Base-by-base conservation (phyloP, 2,888 invertebrate species). In the Chaitophorus viminalis region DNA sequence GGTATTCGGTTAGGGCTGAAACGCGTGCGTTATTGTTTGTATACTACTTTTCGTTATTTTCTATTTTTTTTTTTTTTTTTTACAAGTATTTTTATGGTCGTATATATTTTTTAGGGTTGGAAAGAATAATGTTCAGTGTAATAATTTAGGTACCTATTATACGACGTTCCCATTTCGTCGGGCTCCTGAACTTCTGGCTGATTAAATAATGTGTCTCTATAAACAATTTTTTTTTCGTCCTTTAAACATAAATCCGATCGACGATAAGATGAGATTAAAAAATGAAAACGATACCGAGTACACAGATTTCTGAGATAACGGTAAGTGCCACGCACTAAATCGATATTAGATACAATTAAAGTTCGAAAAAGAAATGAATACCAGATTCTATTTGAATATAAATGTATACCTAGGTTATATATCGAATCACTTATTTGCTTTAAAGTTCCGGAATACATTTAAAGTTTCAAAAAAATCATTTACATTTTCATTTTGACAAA, bases 1-100 rank as follows among this genome's bases (percentile, higher is more conserved):
- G 0, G 0, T 14, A 11, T 46, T 46, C 39, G 31, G 54, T 1
- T 5, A 4, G 46, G 31, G 36, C 36, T 39, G 25, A 21, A 39
- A 39, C 25, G 33, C 52, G 52, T 18, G 36, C 54, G 72, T 78
- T 87, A 87, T 87, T 79, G 87, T 79, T 87, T 87, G 78, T 79
- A 76, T 84, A 31, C 46, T 83, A 60, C 33, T 54, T 77, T 17
- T 21, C 11, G 0, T 54, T 77, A 54, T 77, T 54, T n/a, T 39
- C 75, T 46, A 46, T 65, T n/a, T 36, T 36, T 31, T 60, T n/a
- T 60, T 52, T 46, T 82, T 76, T 84, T 65, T 74, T 17, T 31
- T 65, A 84, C 65, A 60, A 76, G 25, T 39, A 84, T 84, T 36
- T 75, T 60, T 83, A 83, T 54, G 60, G 54, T 74, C 74, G 54